Percentiles rank a stretch among this genome's conserved stretches.
Conservation (phyloP, 2,113 vertebrate species). For the Tiliqua scincoides region DNA sequence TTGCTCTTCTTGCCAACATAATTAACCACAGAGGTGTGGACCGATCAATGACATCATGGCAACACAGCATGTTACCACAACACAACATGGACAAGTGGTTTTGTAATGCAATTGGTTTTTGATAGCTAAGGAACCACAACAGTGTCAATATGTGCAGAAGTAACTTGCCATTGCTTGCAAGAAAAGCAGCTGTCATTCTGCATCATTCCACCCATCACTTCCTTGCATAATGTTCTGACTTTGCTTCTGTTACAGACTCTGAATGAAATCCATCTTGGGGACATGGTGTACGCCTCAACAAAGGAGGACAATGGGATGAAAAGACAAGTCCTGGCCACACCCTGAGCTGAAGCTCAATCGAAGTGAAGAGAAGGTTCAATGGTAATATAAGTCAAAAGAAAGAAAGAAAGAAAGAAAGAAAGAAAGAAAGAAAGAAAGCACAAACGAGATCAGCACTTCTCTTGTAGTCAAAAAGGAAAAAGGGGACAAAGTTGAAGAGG, state of each 20-base stretch:
- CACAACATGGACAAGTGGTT: background rate
- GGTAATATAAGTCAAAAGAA: background rate
- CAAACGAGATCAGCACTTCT: no score
- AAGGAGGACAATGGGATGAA: background rate
- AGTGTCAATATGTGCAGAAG: no score
- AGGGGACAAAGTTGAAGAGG: background rate
- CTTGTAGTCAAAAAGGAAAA: background rate
- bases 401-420: background rate
- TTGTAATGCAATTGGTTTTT: background rate
- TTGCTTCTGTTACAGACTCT: background rate
- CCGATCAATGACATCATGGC: background rate
- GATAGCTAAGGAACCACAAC: background rate
- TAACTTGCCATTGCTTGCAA: background rate
- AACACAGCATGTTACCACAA: background rate
- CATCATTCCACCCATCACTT: background rate
- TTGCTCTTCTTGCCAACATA: background rate
- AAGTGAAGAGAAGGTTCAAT: background rate
- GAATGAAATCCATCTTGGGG: background rate
- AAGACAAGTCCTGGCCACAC: background rate
- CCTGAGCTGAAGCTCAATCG: background rate
- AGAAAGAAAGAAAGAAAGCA: background rate
- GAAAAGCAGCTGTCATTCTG: background rate
- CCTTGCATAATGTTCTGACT: background rate
- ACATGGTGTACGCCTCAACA: no score
- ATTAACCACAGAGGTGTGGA: background rate